Conservation (phyloP, 2,797 vertebrate genomes). For the Argyrosomus regius region DNA sequence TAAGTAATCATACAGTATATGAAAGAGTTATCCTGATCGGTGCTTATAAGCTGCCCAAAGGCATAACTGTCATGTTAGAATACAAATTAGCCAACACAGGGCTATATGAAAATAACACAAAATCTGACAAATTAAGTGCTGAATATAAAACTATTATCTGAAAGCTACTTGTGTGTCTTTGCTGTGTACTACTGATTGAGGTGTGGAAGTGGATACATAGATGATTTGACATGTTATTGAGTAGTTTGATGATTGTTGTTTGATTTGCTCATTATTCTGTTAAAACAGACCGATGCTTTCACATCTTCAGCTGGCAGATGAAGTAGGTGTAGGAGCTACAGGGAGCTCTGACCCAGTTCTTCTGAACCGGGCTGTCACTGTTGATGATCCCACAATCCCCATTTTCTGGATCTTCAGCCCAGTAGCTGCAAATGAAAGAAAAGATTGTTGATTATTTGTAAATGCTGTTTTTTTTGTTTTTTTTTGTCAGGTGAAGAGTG, state of each 20-base stretch:
- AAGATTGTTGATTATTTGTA: background rate
- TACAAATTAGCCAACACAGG: background rate
- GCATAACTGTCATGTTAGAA: background rate
- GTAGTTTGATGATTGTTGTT: constrained; percentile 16
- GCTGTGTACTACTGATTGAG: constrained; percentile 29
- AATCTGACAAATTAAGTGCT: background rate
- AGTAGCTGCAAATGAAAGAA: constrained; percentile 74
- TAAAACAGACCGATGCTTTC: background rate
- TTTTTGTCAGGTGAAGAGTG: background rate
- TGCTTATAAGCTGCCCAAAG: background rate
- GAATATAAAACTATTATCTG: constrained; percentile 15
- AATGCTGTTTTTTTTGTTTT: background rate
- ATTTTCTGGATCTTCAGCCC: accelerated
- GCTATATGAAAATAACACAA: background rate
- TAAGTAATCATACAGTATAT: background rate
- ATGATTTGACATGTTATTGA: constrained; percentile 8
- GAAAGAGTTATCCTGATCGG: background rate
- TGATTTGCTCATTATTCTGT: constrained; percentile 2
- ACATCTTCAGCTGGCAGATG: constrained; percentile 79
- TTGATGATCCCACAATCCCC: constrained; percentile 71
- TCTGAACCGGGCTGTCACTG: background rate
- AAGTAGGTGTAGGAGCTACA: constrained; percentile 52
- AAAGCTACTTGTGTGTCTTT: background rate
- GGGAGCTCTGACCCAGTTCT: constrained; percentile 61
- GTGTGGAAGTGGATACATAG: background rate